Conservation (phyloP, 2,113 vertebrate species). For the Mobula birostris region DNA sequence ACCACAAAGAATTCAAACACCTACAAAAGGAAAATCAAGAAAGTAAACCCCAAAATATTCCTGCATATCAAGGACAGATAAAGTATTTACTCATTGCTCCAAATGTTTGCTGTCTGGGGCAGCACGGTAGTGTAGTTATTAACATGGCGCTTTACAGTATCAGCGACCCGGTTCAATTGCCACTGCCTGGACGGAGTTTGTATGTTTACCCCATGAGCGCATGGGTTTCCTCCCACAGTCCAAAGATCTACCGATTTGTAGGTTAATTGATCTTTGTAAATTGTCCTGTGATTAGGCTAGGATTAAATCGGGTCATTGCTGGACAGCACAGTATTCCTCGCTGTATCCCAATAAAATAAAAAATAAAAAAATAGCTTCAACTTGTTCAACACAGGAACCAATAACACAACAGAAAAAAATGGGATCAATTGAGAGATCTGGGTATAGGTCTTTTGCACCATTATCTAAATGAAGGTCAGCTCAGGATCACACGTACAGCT, state of each 20-base stretch:
- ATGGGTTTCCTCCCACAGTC: too few relatives aligned
- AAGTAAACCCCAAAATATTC: neutral
- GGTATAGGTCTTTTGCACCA: neutral
- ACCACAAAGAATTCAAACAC: neutral
- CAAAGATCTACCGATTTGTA: too few relatives aligned
- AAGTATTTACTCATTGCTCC: neutral
- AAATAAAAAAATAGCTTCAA: neutral
- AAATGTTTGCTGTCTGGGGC: neutral
- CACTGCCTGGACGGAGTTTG: too few relatives aligned
- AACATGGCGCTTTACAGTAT: too few relatives aligned
- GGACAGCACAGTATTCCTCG: too few relatives aligned
- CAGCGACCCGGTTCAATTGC: too few relatives aligned
- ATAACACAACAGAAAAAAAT: neutral
- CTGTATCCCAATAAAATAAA: too few relatives aligned
- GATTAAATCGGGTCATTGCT: too few relatives aligned
- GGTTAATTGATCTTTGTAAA: too few relatives aligned
- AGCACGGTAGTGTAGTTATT: too few relatives aligned
- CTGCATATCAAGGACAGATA: neutral
- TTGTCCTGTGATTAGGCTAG: too few relatives aligned
- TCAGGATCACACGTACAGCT: neutral
- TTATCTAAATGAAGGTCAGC: neutral
- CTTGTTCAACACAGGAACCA: neutral
- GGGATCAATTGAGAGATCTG: neutral
- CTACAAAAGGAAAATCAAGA: neutral
- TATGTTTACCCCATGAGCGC: too few relatives aligned